Evolutionary conservation across 1,140 invertebrate genomes (phyloP).

Genomic region (Chironomus striatipennis): DNA sequence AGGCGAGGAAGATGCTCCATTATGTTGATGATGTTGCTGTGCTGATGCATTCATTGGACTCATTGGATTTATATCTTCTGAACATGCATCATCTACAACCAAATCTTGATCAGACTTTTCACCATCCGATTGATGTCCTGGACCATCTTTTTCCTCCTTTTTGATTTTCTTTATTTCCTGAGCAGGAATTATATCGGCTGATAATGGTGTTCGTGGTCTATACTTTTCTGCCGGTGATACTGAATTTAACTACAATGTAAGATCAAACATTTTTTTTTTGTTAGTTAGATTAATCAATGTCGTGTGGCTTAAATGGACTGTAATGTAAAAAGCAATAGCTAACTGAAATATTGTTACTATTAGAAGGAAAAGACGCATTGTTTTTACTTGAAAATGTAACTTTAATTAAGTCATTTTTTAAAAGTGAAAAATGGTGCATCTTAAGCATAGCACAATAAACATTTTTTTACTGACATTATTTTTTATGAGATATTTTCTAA

Average conservation of each 20-base stretch:
- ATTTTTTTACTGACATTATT: too few species aligned
- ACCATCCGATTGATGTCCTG: constrained; percentile 47
- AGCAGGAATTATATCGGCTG: constrained; percentile 43
- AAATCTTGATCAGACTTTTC: constrained; percentile 70
- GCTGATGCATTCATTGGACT: constrained; percentile 41
- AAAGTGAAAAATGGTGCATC: too few species aligned
- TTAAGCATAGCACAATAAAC: too few species aligned
- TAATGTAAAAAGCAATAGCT: too few species aligned
- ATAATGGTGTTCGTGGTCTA: constrained; percentile 59
- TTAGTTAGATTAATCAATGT: neutral
- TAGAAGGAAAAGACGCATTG: too few species aligned
- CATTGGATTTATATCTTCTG: constrained; percentile 50
- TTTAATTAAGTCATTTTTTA: too few species aligned
- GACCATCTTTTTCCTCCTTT: constrained; percentile 72
- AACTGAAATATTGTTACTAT: too few species aligned
- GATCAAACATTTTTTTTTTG: constrained; percentile 26
- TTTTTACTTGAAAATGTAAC: too few species aligned
- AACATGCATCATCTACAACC: constrained; percentile 77
- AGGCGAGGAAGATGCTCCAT: constrained; percentile 60
- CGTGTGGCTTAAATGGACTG: neutral
- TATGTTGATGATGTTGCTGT: constrained; percentile 49
- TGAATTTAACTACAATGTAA: constrained; percentile 69
- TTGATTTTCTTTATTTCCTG: constrained; percentile 60
- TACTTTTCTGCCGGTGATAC: constrained; percentile 83
- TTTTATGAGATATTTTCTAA: too few species aligned